These are phyloP conservation scores for Tadarida brasiliensis DNA, from an alignment of 2,797 vertebrate species.

Conservation along the genomic window DNA sequence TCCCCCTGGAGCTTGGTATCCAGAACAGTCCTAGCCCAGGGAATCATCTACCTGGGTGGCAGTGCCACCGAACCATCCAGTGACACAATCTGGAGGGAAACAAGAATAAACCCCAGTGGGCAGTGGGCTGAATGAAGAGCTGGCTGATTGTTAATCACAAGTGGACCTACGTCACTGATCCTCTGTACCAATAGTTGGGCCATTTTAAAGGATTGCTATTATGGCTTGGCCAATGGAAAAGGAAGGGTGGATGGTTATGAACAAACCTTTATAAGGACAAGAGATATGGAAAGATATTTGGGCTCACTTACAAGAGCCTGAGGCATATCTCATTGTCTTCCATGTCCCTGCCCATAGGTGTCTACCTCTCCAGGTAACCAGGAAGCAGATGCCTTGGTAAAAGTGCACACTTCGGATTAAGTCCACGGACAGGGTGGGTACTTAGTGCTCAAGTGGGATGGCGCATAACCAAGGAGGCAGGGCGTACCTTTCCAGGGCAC, in stretches of 20 bases:
- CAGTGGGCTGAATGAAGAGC: not conserved
- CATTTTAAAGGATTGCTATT: not conserved
- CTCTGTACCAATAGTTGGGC: too few species aligned
- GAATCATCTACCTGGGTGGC: not conserved
- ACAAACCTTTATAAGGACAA: not conserved
- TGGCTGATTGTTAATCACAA: not conserved
- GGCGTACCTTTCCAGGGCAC: not conserved
- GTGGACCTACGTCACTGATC: not conserved
- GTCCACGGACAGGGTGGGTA: not conserved
- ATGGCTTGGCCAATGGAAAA: not conserved
- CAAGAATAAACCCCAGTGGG: not conserved
- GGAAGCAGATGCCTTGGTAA: not conserved
- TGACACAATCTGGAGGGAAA: not conserved
- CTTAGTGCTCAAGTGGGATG: not conserved
- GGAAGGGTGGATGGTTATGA: not conserved
- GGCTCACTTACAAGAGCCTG: not conserved
- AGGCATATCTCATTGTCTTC: not conserved
- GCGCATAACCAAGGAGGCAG: not conserved
- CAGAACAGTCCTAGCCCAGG: not conserved
- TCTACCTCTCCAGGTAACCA: not conserved
- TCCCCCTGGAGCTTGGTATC: not conserved
- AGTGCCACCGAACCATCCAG: not conserved
- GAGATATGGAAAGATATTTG: not conserved
- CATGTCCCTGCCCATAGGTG: not conserved
- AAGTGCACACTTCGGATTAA: not conserved